Conservation (phyloP, 2,797 vertebrate species). For the Sebastes umbrosus region DNA sequence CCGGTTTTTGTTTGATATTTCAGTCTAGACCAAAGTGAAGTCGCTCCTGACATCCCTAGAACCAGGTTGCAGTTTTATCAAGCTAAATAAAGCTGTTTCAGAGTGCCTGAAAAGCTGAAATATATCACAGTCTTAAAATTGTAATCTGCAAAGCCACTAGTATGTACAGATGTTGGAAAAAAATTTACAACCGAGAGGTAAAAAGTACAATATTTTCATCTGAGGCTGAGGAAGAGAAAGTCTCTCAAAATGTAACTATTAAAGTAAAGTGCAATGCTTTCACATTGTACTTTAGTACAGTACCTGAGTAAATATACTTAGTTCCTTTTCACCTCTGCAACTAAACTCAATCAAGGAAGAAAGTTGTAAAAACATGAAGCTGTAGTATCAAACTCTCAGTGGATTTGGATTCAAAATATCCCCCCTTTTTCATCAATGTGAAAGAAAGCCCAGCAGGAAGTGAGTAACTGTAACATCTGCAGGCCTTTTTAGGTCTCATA, state of each 20-base stretch:
- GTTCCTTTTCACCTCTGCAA: neutral
- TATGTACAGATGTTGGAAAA: neutral
- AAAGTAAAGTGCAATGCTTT: neutral
- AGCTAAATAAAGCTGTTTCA: neutral
- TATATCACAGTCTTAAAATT: neutral
- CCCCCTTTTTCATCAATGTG: neutral
- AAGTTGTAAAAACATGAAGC: neutral
- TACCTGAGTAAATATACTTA: neutral
- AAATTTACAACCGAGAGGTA: neutral
- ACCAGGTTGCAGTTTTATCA: neutral
- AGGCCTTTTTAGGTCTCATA: constrained; percentile 51
- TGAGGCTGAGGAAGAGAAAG: neutral
- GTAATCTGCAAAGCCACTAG: neutral
- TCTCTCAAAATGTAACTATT: neutral
- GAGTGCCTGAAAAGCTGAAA: neutral
- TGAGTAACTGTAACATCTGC: constrained; percentile 32
- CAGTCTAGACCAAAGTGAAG: neutral
- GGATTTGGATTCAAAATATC: constrained; percentile 5
- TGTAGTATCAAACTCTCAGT: neutral
- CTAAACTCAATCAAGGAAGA: neutral
- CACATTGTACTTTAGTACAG: neutral
- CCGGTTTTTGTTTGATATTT: neutral
- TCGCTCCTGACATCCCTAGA: neutral
- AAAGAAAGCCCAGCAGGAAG: constrained; percentile 48
- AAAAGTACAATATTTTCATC: neutral